Evolutionary conservation across 1,140 invertebrate genomes (phyloP).

Genomic region (Eupeodes corollae): DNA sequence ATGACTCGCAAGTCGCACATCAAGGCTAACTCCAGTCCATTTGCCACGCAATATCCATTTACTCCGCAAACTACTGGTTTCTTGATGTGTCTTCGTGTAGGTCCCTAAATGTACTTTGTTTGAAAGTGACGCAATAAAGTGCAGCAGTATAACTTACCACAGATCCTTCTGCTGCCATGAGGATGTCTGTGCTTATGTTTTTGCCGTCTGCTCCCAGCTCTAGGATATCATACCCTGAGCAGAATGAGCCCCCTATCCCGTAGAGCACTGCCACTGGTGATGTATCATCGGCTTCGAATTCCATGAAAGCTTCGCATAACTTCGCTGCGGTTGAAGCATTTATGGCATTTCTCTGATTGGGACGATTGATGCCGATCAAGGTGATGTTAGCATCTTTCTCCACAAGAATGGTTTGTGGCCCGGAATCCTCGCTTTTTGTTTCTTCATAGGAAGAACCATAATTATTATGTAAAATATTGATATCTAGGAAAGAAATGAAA

Average conservation of each 20-base stretch:
- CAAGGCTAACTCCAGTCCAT: constrained; percentile 79
- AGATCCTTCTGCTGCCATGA: constrained; percentile 32
- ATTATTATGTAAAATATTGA: too few species aligned
- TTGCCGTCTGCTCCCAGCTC: constrained; percentile 42
- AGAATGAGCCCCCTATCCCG: constrained; percentile 83
- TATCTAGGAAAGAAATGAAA: too few species aligned
- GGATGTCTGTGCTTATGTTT: constrained; percentile 28
- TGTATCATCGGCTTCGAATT: constrained; percentile 65
- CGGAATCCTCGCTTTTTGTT: too few species aligned
- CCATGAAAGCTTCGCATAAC: constrained; percentile 57
- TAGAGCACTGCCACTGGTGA: constrained; percentile 65
- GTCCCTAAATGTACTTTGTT: constrained; percentile 39
- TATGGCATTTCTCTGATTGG: constrained; percentile 69
- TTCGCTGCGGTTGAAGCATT: constrained; percentile 53
- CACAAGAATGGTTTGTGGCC: constrained; percentile 4
- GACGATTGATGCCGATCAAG: constrained; percentile 76
- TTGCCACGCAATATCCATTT: constrained; percentile 76
- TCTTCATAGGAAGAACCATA: too few species aligned
- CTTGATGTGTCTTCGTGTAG: constrained; percentile 50
- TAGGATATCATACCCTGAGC: constrained; percentile 75
- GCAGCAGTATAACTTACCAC: constrained; percentile 18
- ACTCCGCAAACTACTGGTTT: constrained; percentile 81
- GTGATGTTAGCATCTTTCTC: constrained; percentile 49
- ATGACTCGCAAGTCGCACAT: constrained; percentile 82
- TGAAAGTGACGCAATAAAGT: background rate